Base-by-base conservation (phyloP, 2,113 vertebrate species). In the Gnathonemus echidnorhynchus region DNA sequence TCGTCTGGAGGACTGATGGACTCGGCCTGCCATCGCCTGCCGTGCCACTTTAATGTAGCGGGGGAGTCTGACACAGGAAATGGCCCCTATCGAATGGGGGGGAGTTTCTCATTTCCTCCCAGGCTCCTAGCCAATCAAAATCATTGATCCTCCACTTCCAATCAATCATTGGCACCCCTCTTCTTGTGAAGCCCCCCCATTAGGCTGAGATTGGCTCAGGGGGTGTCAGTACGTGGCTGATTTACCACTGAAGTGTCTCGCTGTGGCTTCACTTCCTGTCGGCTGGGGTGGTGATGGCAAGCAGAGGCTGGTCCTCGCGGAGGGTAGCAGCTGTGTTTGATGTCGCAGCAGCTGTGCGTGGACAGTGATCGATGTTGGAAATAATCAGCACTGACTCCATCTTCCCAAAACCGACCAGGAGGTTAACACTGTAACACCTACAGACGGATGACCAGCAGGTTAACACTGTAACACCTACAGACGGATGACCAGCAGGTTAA, bases 61-160 rank as follows among this genome's bases (percentile, higher is more conserved):
- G 39, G 19, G 35, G 19, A 9, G 45, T 46, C 42, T 48, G 83
- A 27, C 45, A 48, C 45, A 7, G 49, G 49, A 87, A 53, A 39
- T 87, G 86, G 50, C 50, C 27, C 49, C 86, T 87, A 87, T 87
- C n/a, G 86, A 87, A 15, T 52, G 27, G 27, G 50, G 46, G 46
- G 11, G 31, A 2, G 0, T 52, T 52, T 87, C 50, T 87, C 86
- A 87, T 87, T 87, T 87, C 86, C 86, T 56, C 31, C 31, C 19
- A 50, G 49, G 86, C 86, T 27, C 50, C 35, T 53, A 39, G 50
- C 86, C 86, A 53, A 87, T 87, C 86, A 87, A 87, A 87, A 87
- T 48, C 86, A 87, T 87, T 48, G 86, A 87, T 53, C 86, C 48
- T 53, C 48, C 50, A 15, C 50, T 46, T 7, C n/a, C 50, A 35